Percentiles rank a stretch among this genome's conserved stretches.
Evolutionary conservation across 92 coral and sea anemone genomes (phyloP).

Genomic region (Parazoanthus atlanticus): DNA sequence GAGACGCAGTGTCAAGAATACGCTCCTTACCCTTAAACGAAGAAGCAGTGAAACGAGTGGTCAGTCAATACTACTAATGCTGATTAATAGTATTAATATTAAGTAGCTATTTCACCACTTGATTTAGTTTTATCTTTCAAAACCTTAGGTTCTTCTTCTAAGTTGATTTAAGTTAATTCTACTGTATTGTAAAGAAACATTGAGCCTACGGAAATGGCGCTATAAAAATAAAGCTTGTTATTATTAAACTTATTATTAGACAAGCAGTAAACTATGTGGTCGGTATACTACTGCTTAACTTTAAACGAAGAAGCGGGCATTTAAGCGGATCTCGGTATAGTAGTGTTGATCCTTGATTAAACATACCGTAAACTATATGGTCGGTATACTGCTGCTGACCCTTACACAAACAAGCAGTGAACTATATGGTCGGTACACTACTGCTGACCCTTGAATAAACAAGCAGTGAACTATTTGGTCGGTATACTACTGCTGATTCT

Average conservation of each 20-base stretch:
- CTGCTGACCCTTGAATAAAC: not conserved
- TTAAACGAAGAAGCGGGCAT: no score
- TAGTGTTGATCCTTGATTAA: not conserved
- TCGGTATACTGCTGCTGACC: not conserved
- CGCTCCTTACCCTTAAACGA: constrained; percentile 78
- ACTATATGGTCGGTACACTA: not conserved
- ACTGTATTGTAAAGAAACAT: no score
- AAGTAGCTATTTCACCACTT: no score
- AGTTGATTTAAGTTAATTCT: no score
- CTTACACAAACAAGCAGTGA: not conserved
- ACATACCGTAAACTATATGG: not conserved
- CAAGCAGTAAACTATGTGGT: not conserved
- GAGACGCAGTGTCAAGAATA: constrained; percentile 71
- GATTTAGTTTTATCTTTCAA: no score
- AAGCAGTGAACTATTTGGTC: not conserved
- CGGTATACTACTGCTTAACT: no score
- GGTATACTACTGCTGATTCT: not conserved
- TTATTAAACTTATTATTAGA: no score
- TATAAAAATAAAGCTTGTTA: no score
- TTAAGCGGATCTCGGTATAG: no score
- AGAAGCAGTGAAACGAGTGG: not conserved
- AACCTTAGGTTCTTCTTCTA: no score
- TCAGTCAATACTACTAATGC: not conserved
- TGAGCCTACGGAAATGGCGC: no score
- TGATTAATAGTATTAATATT: no score